Percentiles rank a stretch among this genome's conserved stretches.
phyloP scores from a whole-genome alignment of 2,113 vertebrate species.

The Phocoena sinus region DNA sequence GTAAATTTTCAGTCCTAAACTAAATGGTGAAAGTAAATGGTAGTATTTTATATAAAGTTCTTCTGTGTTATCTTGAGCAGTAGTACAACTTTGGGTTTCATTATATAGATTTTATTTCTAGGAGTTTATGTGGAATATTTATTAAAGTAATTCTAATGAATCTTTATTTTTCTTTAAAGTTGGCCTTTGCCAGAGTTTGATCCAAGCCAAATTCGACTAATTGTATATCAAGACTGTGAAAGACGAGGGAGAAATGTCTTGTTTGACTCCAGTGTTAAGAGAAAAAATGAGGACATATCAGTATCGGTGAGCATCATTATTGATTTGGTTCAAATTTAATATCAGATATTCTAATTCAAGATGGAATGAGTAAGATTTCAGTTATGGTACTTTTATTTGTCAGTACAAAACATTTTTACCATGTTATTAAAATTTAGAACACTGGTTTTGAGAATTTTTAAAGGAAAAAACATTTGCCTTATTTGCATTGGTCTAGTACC shows the following conservation, averaged over 20 bases:
- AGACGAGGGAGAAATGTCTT: constrained; percentile 96
- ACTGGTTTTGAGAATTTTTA: background rate
- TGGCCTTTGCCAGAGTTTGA: constrained; percentile 97
- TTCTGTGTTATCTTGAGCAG: background rate
- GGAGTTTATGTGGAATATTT: constrained; percentile 35
- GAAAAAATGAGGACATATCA: constrained; percentile 90
- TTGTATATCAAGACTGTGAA: constrained; percentile 99
- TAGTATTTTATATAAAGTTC: constrained; percentile 7
- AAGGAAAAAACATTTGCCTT: background rate
- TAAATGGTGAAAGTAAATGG: background rate
- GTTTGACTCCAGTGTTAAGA: constrained; percentile 95
- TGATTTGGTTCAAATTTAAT: constrained; percentile 25
- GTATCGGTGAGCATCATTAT: constrained; percentile 87
- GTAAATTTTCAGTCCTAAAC: constrained; percentile 4
- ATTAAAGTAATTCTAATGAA: constrained; percentile 54
- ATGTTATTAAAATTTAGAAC: constrained; percentile 33
- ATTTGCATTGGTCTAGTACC: background rate
- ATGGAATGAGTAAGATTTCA: background rate
- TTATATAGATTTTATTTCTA: constrained; percentile 38
- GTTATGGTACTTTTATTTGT: background rate
- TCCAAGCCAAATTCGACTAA: constrained; percentile 95
- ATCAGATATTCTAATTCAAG: constrained; percentile 2
- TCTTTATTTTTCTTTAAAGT: constrained; percentile 80
- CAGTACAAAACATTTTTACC: background rate
- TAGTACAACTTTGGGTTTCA: constrained; percentile 21